phyloP scores from a whole-genome alignment of 2,797 vertebrate species.

The Cynodonichthys magdalenae region DNA sequence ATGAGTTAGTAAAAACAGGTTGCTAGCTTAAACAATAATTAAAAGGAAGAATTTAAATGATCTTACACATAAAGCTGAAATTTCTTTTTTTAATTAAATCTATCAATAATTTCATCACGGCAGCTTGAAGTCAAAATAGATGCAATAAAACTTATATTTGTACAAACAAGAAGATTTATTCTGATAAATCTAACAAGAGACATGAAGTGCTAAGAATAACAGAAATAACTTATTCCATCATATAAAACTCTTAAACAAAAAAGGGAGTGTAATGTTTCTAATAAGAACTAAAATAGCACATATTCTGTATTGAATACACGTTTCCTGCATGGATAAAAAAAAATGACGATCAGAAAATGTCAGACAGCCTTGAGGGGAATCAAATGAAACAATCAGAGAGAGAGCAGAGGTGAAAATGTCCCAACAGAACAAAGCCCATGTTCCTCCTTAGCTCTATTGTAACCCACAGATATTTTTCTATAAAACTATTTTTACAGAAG shows the following conservation, averaged over 20 bases:
- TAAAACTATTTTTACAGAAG: slow-evolving; percentile 38
- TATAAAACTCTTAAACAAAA: background rate
- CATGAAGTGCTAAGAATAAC: background rate
- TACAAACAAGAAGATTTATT: background rate
- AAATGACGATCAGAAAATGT: background rate
- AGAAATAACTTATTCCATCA: background rate
- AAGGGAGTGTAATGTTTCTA: background rate
- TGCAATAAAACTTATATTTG: too few species aligned
- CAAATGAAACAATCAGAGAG: slow-evolving; percentile 34
- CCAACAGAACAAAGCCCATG: slow-evolving; percentile 14
- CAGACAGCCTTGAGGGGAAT: slow-evolving; percentile 23
- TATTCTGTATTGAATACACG: background rate
- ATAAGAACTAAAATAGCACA: background rate
- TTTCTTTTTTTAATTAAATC: too few species aligned
- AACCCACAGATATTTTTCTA: slow-evolving; percentile 40
- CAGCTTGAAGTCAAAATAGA: too few species aligned
- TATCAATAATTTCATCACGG: too few species aligned
- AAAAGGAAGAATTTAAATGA: background rate
- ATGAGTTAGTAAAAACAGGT: too few species aligned
- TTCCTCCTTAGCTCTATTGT: slow-evolving; percentile 58
- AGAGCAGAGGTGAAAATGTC: slow-evolving; percentile 21
- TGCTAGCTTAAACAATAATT: background rate
- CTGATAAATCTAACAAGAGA: background rate
- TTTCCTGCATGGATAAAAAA: background rate
- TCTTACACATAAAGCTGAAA: too few species aligned